Evolutionary conservation across 2,888 invertebrate genomes (phyloP).

Genomic region (Yponomeuta malinellus): DNA sequence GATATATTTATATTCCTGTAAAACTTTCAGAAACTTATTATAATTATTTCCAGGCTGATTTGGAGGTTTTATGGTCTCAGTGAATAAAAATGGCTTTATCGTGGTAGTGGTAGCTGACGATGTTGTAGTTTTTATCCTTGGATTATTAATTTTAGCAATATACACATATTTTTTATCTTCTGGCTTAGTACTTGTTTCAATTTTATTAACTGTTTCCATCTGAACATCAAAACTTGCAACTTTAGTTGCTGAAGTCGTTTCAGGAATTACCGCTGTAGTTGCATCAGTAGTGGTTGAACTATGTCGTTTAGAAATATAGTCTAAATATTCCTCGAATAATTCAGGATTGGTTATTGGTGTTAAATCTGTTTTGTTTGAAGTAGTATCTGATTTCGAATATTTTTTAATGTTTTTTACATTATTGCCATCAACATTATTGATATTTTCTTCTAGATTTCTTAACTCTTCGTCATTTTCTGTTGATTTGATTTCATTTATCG

Average conservation of each 20-base stretch:
- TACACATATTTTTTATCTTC: background rate
- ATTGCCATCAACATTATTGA: background rate
- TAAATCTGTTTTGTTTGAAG: no score
- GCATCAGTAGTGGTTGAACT: background rate
- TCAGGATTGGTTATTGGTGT: background rate
- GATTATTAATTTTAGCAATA: background rate
- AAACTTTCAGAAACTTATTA: background rate
- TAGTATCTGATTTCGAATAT: background rate
- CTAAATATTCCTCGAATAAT: background rate
- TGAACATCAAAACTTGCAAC: background rate
- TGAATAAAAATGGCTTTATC: background rate
- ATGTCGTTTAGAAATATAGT: background rate
- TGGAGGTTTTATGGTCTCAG: background rate
- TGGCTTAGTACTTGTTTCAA: background rate
- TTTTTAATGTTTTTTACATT: background rate
- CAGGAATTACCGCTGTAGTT: background rate
- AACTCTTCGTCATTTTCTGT: background rate
- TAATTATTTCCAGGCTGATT: background rate
- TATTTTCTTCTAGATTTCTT: background rate
- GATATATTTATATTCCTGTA: background rate
- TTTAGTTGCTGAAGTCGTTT: background rate
- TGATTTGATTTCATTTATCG: background rate
- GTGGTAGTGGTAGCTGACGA: background rate
- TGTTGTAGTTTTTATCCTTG: background rate
- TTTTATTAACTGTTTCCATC: background rate